phyloP scores from a whole-genome alignment of 2,888 invertebrate species.

The Drosophila picticornis region DNA sequence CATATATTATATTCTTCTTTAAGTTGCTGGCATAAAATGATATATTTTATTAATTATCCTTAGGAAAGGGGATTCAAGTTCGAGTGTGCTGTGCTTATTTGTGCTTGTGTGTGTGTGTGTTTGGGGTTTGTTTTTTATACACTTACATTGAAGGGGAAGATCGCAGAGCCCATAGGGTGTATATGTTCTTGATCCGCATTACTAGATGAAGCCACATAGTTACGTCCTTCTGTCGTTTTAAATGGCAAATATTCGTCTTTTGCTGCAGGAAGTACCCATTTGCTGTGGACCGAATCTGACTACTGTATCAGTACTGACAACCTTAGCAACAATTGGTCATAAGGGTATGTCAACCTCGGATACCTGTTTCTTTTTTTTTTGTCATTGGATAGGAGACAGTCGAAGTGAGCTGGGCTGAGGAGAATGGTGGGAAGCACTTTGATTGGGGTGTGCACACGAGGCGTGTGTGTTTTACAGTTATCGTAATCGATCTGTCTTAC shows the following conservation, averaged over 20 bases:
- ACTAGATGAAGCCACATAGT: neutral
- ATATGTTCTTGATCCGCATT: neutral
- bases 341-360: neutral
- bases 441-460: constrained; percentile 1
- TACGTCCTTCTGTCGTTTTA: neutral
- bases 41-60: neutral
- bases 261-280: neutral
- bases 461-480: constrained; percentile 9
- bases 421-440: constrained; percentile 21
- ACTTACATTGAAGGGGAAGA: too few relatives aligned
- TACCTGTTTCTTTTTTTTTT: neutral
- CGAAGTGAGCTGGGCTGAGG: neutral
- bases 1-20: neutral
- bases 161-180: neutral
- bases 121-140: neutral
- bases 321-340: neutral
- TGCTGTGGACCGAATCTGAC: neutral
- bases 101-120: neutral
- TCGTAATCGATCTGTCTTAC: constrained; percentile 1
- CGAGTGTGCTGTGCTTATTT: too few relatives aligned
- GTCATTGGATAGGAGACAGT: constrained; percentile 6
- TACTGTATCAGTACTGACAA: neutral
- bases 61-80: neutral
- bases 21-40: neutral
- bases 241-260: neutral